These are phyloP conservation scores for Trileptium ribeirensis DNA, from an alignment of 2,888 invertebrate species.

Conservation along the genomic window DNA sequence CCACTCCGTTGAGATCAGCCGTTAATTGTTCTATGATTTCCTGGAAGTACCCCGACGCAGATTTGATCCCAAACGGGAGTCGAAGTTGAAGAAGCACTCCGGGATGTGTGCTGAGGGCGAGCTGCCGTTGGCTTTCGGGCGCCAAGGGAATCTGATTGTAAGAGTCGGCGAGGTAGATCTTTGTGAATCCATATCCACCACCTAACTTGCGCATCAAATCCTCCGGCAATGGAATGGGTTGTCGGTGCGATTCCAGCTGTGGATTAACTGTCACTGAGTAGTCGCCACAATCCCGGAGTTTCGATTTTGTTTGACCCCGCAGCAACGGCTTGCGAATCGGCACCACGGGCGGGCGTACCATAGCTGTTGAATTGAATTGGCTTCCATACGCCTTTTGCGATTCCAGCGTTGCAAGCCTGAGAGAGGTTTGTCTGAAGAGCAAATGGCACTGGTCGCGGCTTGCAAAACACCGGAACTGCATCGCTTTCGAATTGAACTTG, in stretches of 20 bases:
- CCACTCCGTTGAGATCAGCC: conserved; percentile 34
- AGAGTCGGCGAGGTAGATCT: neutral
- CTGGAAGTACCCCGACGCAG: neutral
- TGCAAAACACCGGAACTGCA: no score
- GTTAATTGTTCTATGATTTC: conserved; percentile 39
- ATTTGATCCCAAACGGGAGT: neutral
- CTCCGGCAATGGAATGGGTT: conserved; percentile 39
- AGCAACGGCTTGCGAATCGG: no score
- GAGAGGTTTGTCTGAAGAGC: no score
- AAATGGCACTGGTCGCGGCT: no score
- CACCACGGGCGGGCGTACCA: no score
- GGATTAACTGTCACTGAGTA: conserved; percentile 29
- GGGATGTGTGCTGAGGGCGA: neutral
- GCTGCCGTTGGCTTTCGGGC: neutral
- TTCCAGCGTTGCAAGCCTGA: no score
- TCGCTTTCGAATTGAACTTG: no score
- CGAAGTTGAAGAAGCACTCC: neutral
- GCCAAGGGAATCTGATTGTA: conserved; percentile 13
- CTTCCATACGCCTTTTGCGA: no score
- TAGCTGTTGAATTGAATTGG: no score
- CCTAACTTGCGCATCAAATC: conserved; percentile 33
- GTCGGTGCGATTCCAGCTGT: conserved; percentile 29
- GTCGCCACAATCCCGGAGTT: conserved; percentile 29
- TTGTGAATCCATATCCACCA: conserved; percentile 25
- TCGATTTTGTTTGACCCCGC: no score